Evolutionary conservation across 37 sponge, comb jelly and placozoan species (phyloP).

Genomic region (Beroe ovata): DNA sequence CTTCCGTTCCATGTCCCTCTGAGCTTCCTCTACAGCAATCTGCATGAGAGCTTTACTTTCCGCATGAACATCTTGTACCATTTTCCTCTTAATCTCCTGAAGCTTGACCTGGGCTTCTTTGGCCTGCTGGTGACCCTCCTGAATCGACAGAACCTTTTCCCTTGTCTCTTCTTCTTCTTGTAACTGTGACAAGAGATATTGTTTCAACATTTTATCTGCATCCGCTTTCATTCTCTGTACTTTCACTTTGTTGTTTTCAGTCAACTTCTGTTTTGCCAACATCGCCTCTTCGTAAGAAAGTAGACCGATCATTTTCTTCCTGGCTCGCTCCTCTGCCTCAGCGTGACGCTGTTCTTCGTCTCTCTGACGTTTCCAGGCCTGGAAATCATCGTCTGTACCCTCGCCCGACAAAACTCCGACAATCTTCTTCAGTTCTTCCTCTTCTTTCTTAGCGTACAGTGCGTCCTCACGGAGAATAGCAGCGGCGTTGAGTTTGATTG

Average conservation of each 20-base stretch:
- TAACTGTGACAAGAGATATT: constrained; percentile 76
- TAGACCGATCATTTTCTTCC: constrained; percentile 77
- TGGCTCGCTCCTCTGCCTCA: constrained; percentile 81
- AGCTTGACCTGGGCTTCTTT: constrained; percentile 79
- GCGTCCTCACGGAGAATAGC: constrained; percentile 93
- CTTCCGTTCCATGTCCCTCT: constrained; percentile 84
- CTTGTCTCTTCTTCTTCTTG: constrained; percentile 78
- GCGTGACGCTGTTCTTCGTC: constrained; percentile 84
- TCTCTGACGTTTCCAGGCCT: constrained; percentile 68
- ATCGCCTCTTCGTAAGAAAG: constrained; percentile 96
- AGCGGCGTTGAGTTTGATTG: constrained; percentile 91
- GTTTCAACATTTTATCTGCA: constrained; percentile 77
- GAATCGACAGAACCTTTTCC: constrained; percentile 78
- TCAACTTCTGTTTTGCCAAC: constrained; percentile 79
- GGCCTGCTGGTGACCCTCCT: constrained; percentile 78
- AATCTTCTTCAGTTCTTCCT: constrained; percentile 79
- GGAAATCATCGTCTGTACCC: constrained; percentile 65
- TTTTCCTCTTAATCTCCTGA: constrained; percentile 81
- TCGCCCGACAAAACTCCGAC: constrained; percentile 53
- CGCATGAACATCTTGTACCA: constrained; percentile 82
- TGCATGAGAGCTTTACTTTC: constrained; percentile 87
- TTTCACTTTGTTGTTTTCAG: constrained; percentile 71
- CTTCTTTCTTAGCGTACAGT: constrained; percentile 79
- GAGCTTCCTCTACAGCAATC: constrained; percentile 90
- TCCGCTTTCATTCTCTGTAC: constrained; percentile 82